Evolutionary conservation across 2,888 invertebrate genomes (phyloP), one percentile per base, ranked within the genome.

Genomic region (Thecophora atra): DNA sequence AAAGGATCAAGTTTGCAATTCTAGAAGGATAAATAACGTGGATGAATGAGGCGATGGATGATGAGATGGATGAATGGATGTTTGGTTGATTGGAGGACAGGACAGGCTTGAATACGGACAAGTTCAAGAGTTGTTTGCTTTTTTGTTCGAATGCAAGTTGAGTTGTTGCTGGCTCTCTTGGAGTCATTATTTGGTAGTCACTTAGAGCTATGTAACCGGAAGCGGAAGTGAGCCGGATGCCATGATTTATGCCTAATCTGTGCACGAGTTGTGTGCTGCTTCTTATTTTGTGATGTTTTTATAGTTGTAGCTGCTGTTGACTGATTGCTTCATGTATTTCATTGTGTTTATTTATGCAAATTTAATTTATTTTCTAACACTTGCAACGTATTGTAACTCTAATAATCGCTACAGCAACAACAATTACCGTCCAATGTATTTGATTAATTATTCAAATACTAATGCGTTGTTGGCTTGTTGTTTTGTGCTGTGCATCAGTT

Each of bases 361-460:
- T 72, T 72, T 72, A 64, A 71, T 72, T 74, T 62, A 71, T 72
- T 74, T 74, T 71, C 65, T 56, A 71, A 71, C 65, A 71, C 65
- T 71, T 71, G 65, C 58, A 71, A 65, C 47, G 58, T 71, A 42
- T 71, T 30, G 56, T 71, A 60, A 60, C 37, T 52, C 52, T 52
- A 51, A 66, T 54, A 21, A 54, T 28, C n/a, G 66, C 28, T n/a
- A 30, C 52, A 64, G 47, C 54, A 68, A 19, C 56, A 58, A 56
- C 56, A 56, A 21, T 26, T 26, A 15, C 42, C 5, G 26, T 28
- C n/a, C 62, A 28, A 72, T 76, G 72, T 69, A 62, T 74, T 75
- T 74, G 72, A 74, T 76, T 75, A 74, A 75, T 76, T 71, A 74
- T 76, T 76, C 71, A 75, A 74, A 75, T 64, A 72, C 70, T 68